Conservation (phyloP, 30 jellyfish, hydroid and myxozoan genomes). For the Nemopilema nomurai region DNA sequence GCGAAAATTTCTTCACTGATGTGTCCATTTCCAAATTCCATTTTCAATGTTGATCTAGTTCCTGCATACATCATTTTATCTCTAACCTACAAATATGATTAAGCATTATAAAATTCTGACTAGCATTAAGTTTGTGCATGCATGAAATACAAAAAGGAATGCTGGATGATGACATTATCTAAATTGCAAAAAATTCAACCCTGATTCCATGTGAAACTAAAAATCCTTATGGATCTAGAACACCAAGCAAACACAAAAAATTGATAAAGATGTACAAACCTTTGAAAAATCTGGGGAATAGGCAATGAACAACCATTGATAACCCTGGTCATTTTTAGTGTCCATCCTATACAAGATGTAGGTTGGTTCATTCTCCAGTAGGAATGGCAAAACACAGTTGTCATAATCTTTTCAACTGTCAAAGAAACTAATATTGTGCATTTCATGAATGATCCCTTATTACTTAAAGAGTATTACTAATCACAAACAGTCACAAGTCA, state of each 20-base stretch:
- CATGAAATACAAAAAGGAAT: background rate
- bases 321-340: conserved; percentile 85
- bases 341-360: conserved; percentile 86
- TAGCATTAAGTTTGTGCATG: background rate
- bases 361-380: conserved; percentile 87
- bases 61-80: conserved; percentile 98
- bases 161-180: background rate
- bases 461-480: background rate
- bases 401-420: conserved; percentile 78
- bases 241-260: too few species aligned
- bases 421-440: background rate
- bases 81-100: conserved; percentile 63
- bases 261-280: conserved; percentile 36
- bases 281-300: conserved; percentile 93
- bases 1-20: conserved; percentile 90
- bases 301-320: conserved; percentile 96
- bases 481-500: background rate
- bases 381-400: conserved; percentile 54
- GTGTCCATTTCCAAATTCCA: conserved; percentile 95
- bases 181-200: too few species aligned
- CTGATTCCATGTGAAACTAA: too few species aligned
- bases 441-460: background rate
- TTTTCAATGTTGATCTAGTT: conserved; percentile 84
- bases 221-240: too few species aligned
- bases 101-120: background rate